Conservation (phyloP, 2,113 vertebrate genomes). For the Oreotrochilus melanogaster region DNA sequence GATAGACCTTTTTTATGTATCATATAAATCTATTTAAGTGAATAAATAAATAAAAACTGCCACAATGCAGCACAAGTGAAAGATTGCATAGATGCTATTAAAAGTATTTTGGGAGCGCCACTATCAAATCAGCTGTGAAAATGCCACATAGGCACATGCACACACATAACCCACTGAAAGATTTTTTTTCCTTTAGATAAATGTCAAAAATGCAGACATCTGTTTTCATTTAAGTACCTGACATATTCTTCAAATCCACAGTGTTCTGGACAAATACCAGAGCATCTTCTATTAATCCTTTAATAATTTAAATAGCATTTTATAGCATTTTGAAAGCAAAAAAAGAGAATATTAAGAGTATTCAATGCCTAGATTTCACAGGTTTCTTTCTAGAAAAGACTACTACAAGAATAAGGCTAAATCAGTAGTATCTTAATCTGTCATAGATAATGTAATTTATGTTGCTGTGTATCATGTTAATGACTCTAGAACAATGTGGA, state of each 20-base stretch:
- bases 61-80: not conserved
- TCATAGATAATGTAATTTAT: slow-evolving; percentile 61
- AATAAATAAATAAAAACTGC: slow-evolving; percentile 30
- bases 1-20: not conserved
- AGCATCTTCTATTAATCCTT: not conserved
- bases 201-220: not conserved
- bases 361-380: not conserved
- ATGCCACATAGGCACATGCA: not conserved
- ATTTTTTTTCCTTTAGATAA: not conserved
- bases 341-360: not conserved
- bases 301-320: slow-evolving; percentile 9
- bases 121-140: slow-evolving; percentile 30
- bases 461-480: slow-evolving; percentile 61
- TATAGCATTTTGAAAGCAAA: not conserved
- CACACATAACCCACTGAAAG: not conserved
- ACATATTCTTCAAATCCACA: not conserved
- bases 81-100: not conserved
- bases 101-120: slow-evolving; percentile 5
- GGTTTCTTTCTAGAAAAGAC: slow-evolving; percentile 14
- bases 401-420: slow-evolving; percentile 14
- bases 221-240: not conserved
- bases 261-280: not conserved
- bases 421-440: slow-evolving; percentile 48
- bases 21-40: slow-evolving; percentile 34
- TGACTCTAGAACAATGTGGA: slow-evolving; percentile 45